Conservation (phyloP, 2,113 vertebrate genomes). For the Uria lomvia region DNA sequence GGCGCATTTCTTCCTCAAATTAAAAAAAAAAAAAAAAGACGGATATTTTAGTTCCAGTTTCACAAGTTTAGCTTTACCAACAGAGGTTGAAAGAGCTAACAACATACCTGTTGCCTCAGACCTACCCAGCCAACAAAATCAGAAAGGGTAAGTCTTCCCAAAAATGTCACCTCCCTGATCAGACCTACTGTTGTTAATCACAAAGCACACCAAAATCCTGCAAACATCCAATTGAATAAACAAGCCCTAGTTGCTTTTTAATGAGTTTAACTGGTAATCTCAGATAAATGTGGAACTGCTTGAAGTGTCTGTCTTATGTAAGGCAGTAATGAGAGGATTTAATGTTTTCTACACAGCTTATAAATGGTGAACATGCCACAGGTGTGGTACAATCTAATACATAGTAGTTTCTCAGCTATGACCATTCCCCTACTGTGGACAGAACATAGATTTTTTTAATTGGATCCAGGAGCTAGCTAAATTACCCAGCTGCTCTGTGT, state of each 20-base stretch:
- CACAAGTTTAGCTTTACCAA: conserved; percentile 31
- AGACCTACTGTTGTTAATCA: conserved; percentile 31
- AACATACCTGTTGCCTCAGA: not conserved
- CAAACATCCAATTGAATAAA: conserved; percentile 39
- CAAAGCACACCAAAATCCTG: conserved; percentile 5
- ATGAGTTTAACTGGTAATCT: conserved; percentile 70
- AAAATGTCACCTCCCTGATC: conserved; percentile 34
- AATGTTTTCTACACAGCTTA: conserved; percentile 20
- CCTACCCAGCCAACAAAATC: not conserved
- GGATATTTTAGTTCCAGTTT: conserved; percentile 9
- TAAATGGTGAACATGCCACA: conserved; percentile 56
- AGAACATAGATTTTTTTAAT: conserved; percentile 74
- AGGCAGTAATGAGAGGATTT: conserved; percentile 69
- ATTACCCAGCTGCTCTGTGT: conserved; percentile 75
- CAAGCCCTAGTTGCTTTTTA: conserved; percentile 50
- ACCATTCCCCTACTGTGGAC: conserved; percentile 69
- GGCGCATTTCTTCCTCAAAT: conserved; percentile 16
- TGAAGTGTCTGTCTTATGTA: conserved; percentile 52
- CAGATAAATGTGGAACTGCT: conserved; percentile 63
- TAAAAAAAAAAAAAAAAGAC: not conserved
- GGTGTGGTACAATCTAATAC: conserved; percentile 60
- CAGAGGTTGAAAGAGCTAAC: not conserved
- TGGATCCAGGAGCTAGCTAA: conserved; percentile 78
- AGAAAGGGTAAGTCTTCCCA: conserved; percentile 35
- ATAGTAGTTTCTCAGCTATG: conserved; percentile 39